Evolutionary conservation across 1,140 invertebrate genomes (phyloP).

Genomic region (Apolygus lucorum): DNA sequence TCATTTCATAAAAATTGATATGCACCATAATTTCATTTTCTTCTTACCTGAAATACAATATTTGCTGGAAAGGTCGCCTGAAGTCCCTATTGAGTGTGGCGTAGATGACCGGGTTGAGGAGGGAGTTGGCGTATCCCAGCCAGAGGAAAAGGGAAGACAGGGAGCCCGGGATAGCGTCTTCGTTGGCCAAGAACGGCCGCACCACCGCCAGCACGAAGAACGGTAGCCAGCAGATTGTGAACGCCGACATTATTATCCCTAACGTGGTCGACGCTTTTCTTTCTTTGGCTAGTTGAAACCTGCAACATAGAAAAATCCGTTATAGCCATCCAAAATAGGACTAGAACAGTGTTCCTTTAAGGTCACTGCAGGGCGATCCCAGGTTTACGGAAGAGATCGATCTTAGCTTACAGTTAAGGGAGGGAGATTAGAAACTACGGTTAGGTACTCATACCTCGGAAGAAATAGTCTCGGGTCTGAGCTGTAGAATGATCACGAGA

Average conservation of each 20-base stretch:
- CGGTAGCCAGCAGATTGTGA: constrained; percentile 93
- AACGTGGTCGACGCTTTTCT: constrained; percentile 91
- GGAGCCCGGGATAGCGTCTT: constrained; percentile 51
- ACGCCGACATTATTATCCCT: constrained; percentile 95
- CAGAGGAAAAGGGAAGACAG: constrained; percentile 62
- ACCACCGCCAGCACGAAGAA: constrained; percentile 90
- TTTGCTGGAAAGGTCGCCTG: constrained; percentile 83
- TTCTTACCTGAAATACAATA: constrained; percentile 51
- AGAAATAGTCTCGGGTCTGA: too few relatives aligned
- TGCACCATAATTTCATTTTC: too few relatives aligned
- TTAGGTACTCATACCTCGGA: too few relatives aligned
- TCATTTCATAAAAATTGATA: too few relatives aligned
- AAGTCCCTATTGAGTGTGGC: constrained; percentile 87
- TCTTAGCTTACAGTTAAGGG: too few relatives aligned
- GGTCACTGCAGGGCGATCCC: too few relatives aligned
- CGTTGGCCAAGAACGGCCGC: constrained; percentile 62
- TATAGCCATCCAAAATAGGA: too few relatives aligned
- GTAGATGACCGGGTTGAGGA: constrained; percentile 89
- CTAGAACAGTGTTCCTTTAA: too few relatives aligned
- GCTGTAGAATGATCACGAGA: too few relatives aligned
- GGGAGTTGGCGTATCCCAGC: constrained; percentile 88
- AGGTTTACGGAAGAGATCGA: too few relatives aligned
- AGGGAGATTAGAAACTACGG: too few relatives aligned
- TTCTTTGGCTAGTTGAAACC: constrained; percentile 77
- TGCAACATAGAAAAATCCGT: too few relatives aligned